Base-by-base conservation (phyloP, 2,113 vertebrate species). In the Strix aluco region DNA sequence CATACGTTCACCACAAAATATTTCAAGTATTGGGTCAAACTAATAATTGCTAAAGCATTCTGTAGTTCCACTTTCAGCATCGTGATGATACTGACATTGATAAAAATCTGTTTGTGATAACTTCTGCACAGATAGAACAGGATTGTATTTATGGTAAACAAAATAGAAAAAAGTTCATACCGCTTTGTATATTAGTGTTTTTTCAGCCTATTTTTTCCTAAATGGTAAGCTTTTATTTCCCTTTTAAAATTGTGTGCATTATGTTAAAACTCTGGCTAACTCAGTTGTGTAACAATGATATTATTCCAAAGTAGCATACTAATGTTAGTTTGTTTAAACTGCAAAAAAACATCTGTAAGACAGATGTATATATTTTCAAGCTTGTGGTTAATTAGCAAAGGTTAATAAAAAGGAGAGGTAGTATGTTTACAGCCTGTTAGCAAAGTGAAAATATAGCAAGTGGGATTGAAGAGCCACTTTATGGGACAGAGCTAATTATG, bases 401-500 rank as follows among this genome's bases (percentile, higher is more conserved):
- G 57, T 95, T 97, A 96, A 95, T 96, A 95, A 95, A 97, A 91
- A 89, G 67, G 30, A 78, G 81, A 84, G 73, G 42, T 84, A 72
- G 16, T 90, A 82, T 94, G 85, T 94, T 96, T 96, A 86, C 72
- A 95, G 72, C 78, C 47, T 87, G 84, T 89, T 95, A 94, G n/a
- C 83, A 55, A 90, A 74, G 47, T 83, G 87, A 92, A 94, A 94
- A 74, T 89, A 88, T 6, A 94, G 73, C 87, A 78, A 73, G 29
- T 84, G 77, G 75, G 61, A 95, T 67, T 92, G 59, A 94, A 69
- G 63, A 91, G 27, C n/a, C 63, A 54, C 85, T 97, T 95, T 75
- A 69, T 87, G 73, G 61, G 59, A 86, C 42, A 82, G 79, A 90
- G 67, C 46, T 97, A 94, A 97, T 97, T 97, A 95, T 91, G 90